Conservation (phyloP, 1,140 invertebrate species). For the Berghia stephanieae region DNA sequence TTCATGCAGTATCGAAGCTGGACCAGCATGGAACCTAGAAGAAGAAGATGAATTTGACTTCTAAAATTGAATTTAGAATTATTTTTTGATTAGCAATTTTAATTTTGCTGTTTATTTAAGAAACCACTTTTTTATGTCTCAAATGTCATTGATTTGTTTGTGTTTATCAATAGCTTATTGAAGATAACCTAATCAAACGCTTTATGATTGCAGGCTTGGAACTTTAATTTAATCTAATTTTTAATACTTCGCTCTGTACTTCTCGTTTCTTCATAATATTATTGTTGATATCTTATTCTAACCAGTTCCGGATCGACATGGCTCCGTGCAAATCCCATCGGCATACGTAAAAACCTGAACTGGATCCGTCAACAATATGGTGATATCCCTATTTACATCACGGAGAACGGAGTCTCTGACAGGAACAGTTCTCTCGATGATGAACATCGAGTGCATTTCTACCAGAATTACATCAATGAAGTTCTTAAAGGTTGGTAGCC, state of each 20-base stretch:
- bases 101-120: background rate
- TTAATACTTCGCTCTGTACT: background rate
- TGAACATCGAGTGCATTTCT: constrained; percentile 69
- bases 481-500: constrained; percentile 69
- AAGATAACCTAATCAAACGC: background rate
- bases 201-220: background rate
- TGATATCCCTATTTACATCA: constrained; percentile 74
- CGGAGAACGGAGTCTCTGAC: constrained; percentile 77
- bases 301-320: constrained; percentile 57
- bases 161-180: background rate
- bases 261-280: background rate
- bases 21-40: no score
- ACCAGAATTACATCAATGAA: constrained; percentile 72
- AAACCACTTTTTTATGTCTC: background rate
- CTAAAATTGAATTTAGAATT: no score
- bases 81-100: no score
- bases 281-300: background rate
- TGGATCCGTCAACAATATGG: constrained; percentile 74
- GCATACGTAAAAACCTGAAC: constrained; percentile 74
- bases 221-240: background rate
- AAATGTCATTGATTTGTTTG: background rate
- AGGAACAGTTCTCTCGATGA: constrained; percentile 69
- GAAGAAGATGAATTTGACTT: no score
- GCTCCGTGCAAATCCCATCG: constrained; percentile 72
- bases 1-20: no score